These are phyloP conservation scores for Ispidina picta DNA, from an alignment of 2,797 vertebrate species.

Conservation along the genomic window DNA sequence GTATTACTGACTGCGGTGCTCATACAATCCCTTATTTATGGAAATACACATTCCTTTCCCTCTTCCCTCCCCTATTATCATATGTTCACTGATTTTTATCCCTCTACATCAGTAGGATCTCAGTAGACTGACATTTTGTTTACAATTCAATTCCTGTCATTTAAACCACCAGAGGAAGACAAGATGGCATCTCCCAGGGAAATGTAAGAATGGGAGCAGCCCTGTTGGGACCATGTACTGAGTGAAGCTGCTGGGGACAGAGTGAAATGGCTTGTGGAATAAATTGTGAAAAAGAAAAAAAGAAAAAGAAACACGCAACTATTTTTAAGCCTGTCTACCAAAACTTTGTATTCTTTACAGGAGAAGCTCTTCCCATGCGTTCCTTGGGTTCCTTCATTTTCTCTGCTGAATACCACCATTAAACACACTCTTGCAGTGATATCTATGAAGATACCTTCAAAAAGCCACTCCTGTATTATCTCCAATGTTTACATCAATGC, in stretches of 20 bases:
- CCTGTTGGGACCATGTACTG: rapidly evolving
- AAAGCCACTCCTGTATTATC: not conserved
- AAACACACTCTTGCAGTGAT: not conserved
- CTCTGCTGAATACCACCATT: not conserved
- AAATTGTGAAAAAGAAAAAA: too few species aligned
- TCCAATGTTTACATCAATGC: rapidly evolving
- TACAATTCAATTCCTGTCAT: not conserved
- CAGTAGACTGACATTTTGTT: not conserved
- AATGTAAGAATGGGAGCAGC: not conserved
- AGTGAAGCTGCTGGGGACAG: not conserved
- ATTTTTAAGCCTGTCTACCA: not conserved
- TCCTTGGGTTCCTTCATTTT: not conserved
- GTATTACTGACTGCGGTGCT: not conserved
- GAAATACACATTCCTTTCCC: not conserved
- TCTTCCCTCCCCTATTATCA: not conserved
- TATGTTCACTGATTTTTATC: not conserved
- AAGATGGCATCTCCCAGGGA: not conserved
- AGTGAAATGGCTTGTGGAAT: not conserved
- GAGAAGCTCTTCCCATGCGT: not conserved
- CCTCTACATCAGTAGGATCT: not conserved
- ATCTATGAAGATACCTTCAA: not conserved
- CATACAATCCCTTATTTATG: not conserved
- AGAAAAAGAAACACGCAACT: not conserved
- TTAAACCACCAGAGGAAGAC: not conserved
- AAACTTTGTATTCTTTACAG: not conserved